These are phyloP conservation scores for Chymomyza amoena DNA, from an alignment of 2,888 invertebrate species.

Conservation along the genomic window DNA sequence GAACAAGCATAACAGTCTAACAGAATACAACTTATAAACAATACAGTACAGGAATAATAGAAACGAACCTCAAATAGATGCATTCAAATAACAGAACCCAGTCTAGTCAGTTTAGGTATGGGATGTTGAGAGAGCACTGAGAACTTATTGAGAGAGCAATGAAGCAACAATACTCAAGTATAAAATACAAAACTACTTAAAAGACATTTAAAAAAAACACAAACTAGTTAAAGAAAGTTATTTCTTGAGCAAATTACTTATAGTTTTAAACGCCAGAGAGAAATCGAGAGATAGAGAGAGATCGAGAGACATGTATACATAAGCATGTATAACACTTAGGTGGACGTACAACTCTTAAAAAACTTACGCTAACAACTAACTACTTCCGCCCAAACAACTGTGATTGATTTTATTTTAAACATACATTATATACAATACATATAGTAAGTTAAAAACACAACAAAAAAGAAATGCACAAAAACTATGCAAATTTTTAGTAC, in stretches of 20 bases:
- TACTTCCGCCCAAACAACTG: slow-evolving; percentile 78
- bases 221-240: slow-evolving; percentile 3
- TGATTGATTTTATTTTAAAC: slow-evolving; percentile 71
- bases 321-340: neutral
- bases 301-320: slow-evolving; percentile 25
- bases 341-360: neutral
- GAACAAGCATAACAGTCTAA: slow-evolving; percentile 7
- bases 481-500: slow-evolving; percentile 67
- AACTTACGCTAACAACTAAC: slow-evolving; percentile 44
- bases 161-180: slow-evolving; percentile 77
- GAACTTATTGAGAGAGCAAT: slow-evolving; percentile 13
- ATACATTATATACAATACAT: neutral
- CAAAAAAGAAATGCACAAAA: slow-evolving; percentile 39
- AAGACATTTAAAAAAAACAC: slow-evolving; percentile 13
- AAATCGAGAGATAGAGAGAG: slow-evolving; percentile 30
- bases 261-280: slow-evolving; percentile 30
- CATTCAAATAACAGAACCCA: slow-evolving; percentile 60
- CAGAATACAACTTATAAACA: slow-evolving; percentile 9
- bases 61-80: slow-evolving; percentile 55
- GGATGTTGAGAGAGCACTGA: neutral
- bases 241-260: slow-evolving; percentile 20
- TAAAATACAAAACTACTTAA: slow-evolving; percentile 62
- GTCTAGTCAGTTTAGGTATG: slow-evolving; percentile 76
- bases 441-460: slow-evolving; percentile 6
- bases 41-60: slow-evolving; percentile 10